A percentile compares a stretch with the other conserved stretches of the same genome.
These are phyloP conservation scores for Chelmon rostratus DNA, from an alignment of 2,797 vertebrate species.

Conservation along the genomic window DNA sequence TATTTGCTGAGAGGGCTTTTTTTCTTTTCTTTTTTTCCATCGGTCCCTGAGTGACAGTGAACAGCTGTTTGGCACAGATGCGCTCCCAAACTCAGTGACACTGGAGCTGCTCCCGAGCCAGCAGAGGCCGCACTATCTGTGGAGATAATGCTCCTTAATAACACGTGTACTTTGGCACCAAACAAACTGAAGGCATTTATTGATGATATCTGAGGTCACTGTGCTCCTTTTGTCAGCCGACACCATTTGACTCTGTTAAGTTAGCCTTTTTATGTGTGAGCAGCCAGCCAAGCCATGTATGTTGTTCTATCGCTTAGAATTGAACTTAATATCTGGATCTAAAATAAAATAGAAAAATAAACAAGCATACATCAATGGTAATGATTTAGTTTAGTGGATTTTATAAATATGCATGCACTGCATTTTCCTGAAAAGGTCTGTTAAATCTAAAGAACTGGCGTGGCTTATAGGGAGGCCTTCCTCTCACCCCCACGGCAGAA, in stretches of 20 bases:
- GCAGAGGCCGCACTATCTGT: conserved; percentile 47
- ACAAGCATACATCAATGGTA: background rate
- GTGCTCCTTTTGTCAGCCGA: conserved; percentile 5
- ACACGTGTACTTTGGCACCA: conserved; percentile 70
- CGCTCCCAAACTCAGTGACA: conserved; percentile 70
- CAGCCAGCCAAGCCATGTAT: background rate
- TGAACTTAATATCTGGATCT: background rate
- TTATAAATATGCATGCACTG: background rate
- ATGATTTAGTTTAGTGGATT: background rate
- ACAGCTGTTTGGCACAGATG: conserved; percentile 80
- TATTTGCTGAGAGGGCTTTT: background rate
- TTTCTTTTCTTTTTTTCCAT: background rate
- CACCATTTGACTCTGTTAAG: background rate
- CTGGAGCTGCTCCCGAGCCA: conserved; percentile 52
- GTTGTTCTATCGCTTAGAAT: background rate
- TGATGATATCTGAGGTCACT: conserved; percentile 1
- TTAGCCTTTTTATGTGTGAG: background rate
- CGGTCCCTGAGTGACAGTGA: conserved; percentile 71
- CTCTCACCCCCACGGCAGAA: background rate
- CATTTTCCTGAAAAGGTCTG: background rate
- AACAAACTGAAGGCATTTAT: conserved; percentile 35
- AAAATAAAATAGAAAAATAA: background rate
- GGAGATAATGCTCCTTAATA: conserved; percentile 61
- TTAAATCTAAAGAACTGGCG: background rate
- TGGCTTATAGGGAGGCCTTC: background rate